Conservation (phyloP, 2,797 vertebrate species). For the Garrulus glandarius region DNA sequence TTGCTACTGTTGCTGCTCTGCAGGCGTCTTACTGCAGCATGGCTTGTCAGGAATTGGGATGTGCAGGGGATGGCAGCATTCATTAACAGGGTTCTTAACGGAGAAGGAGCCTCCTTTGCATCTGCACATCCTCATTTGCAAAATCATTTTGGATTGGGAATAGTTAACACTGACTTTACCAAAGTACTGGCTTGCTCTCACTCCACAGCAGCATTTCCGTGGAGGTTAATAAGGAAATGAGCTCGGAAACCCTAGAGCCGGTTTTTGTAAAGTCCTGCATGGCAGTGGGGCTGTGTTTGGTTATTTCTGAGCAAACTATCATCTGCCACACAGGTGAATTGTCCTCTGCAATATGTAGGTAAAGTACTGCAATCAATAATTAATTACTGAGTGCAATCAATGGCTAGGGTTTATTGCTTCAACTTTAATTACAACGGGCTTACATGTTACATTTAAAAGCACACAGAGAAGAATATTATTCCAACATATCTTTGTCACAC, state of each 20-base stretch:
- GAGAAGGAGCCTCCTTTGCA: not conserved
- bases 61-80: not conserved
- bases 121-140: not conserved
- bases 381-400: constrained; percentile 52
- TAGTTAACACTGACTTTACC: not conserved
- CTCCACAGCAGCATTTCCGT: not conserved
- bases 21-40: not conserved
- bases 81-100: not conserved
- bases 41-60: not conserved
- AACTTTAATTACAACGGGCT: constrained; percentile 46
- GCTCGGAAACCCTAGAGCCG: not conserved
- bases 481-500: not conserved
- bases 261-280: not conserved
- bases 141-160: not conserved
- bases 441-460: not conserved
- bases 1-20: not conserved
- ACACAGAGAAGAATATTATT: not conserved
- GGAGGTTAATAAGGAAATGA: not conserved
- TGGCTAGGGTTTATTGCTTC: constrained; percentile 36
- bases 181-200: not conserved
- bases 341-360: constrained; percentile 21
- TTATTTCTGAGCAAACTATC: not conserved
- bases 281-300: not conserved
- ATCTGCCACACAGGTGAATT: constrained; percentile 10
- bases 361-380: constrained; percentile 57